Evolutionary conservation across 2,797 vertebrate genomes (phyloP), one percentile per base, ranked within the genome.

Genomic region (Australoheros facetus): DNA sequence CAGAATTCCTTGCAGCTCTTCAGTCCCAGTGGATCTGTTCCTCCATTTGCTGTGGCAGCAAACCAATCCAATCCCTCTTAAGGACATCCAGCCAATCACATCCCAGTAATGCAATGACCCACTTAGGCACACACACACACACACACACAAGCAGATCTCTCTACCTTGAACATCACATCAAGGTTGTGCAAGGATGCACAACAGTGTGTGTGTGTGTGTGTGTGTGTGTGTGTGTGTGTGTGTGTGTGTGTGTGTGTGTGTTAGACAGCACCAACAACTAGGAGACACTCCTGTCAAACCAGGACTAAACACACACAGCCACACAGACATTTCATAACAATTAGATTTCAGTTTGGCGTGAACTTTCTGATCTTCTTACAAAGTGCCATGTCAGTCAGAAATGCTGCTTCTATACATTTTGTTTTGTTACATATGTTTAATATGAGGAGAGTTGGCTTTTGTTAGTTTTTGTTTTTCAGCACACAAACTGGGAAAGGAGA

Each of bases 1-100:
- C 86, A 90, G 76, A 87, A 77, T 91, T 79, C 89, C 48, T 88
- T 73, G 83, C 88, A 76, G 80, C 83, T 86, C 77, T 39, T 30
- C 71, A 75, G 78, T 90, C 90, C 87, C 88, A 58, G 75, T 81
- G 89, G 88, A 77, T 82, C 48, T 54, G 12, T 79, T 87, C 78
- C 72, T 80, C 74, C 74, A 73, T 87, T 85, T 83, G 79, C 89
- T 80, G 75, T 56, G 0, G 55, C 82, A 51, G 77, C 83, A 82
- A 81, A 84, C 88, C 89, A 86, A 84, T 86, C 86, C 21, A 48
- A 69, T 58, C 80, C 62, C 45, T 80, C 30, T 78, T 79, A 71
- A 19, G 87, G 76, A 88, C 58, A 77, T 56, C 59, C 80, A 81
- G 69, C 88, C 89, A 87, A 92, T 92, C 79, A 78, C 74, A 19